Conservation (phyloP, 2,113 vertebrate genomes). For the Pedionomus torquatus region DNA sequence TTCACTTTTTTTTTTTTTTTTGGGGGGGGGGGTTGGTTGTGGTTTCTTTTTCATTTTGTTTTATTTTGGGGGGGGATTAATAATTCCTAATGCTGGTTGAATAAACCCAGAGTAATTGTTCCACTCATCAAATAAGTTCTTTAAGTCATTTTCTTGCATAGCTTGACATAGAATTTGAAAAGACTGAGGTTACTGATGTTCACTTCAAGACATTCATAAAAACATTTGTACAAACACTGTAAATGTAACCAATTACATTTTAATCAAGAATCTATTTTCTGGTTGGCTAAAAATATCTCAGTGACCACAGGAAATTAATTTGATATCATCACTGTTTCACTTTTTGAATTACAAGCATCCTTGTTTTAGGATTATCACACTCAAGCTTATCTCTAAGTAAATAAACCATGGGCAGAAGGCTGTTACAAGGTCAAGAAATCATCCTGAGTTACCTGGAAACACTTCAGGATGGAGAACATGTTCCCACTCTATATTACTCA, state of each 20-base stretch:
- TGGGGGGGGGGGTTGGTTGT: no score
- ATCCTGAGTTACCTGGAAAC: neutral
- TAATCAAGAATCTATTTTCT: neutral
- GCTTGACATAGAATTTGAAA: neutral
- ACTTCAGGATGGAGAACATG: neutral
- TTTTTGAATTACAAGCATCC: neutral
- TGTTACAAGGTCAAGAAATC: neutral
- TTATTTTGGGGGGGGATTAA: rapidly evolving
- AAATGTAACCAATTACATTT: neutral
- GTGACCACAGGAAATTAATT: neutral
- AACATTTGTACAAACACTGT: neutral
- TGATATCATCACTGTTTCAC: neutral
- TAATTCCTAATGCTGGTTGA: neutral
- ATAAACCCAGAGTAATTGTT: neutral
- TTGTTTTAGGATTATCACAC: neutral
- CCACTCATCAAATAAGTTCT: neutral
- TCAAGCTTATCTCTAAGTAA: neutral
- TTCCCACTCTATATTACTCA: neutral
- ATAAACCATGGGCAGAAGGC: neutral
- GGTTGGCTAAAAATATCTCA: neutral
- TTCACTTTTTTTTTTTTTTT: no score
- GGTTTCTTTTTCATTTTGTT: no score
- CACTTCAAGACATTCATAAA: neutral
- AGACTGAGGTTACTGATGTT: neutral
- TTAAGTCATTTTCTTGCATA: neutral